Base-by-base conservation (phyloP, 2,113 vertebrate genomes). In the Paramisgurnus dabryanus region DNA sequence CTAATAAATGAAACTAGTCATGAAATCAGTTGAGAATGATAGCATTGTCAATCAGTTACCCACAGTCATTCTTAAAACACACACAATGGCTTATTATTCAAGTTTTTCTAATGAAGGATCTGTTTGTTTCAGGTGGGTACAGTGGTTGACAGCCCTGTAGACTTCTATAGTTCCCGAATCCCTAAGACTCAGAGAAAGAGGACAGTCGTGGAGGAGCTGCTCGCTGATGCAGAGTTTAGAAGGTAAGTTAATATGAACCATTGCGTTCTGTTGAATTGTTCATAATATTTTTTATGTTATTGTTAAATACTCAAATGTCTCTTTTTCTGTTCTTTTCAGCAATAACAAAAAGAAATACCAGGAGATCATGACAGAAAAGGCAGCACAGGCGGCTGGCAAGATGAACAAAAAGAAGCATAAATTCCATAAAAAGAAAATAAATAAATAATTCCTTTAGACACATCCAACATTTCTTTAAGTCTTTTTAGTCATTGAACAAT, bases 121-220 rank as follows among this genome's bases (percentile, higher is more conserved):
- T 83, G 6, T 81, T 63, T 63, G 15, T 17, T 66, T 3, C 83
- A 99, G 97, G 86, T 98, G 83, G 97, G 95, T 60, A 97, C 95
- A 10, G 94, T 99, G 78, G 93, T 95, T 86, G 97, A 99, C 89
- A 96, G 81, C 82, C 93, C 97, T 0, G 88, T 93, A 82, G 98
- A 99, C 89, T 99, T 96, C 88, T 98, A 96, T 87, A 95, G 98
- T 86, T 96, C 97, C 83, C 92, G 95, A 78, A 78, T 99, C 86
- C 96, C 97, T n/a, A 98, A 97, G 91, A 98, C 96, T 82, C 85
- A 95, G 81, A 93, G 98, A 87, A 99, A 98, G 89, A 95, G 94
- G 82, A 99, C 96, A n/a, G 96, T 99, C 87, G 95, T 98, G 88
- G 97, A 98, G 86, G 98, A 99, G 88, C 87, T 99, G 84, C 91